Percentiles rank a stretch among this genome's conserved stretches.
These are phyloP conservation scores for Musca vetustissima DNA, from an alignment of 1,140 invertebrate species.

Conservation along the genomic window DNA sequence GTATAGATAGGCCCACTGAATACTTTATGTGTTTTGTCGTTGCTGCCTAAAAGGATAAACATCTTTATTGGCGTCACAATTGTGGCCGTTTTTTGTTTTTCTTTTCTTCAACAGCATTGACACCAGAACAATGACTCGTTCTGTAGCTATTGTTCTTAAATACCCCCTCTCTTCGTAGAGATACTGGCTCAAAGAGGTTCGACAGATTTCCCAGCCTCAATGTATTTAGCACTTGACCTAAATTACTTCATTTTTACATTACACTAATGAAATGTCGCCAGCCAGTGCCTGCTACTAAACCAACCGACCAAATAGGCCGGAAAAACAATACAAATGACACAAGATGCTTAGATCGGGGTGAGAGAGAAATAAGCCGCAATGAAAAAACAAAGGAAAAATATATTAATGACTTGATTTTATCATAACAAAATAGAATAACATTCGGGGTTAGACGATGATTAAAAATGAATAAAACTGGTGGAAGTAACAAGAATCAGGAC, in stretches of 20 bases:
- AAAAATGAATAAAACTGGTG: no score
- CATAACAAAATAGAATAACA: no score
- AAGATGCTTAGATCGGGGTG: no score
- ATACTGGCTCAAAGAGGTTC: not conserved
- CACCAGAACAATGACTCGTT: not conserved
- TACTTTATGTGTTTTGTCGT: no score
- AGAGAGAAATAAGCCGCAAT: no score
- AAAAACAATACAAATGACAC: no score
- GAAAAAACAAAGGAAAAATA: no score
- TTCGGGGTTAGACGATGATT: no score
- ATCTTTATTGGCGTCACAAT: constrained; percentile 20
- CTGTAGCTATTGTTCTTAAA: not conserved
- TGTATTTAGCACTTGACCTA: constrained; percentile 21
- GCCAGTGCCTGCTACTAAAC: not conserved
- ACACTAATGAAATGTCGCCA: constrained; percentile 16
- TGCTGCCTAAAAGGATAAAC: constrained; percentile 6
- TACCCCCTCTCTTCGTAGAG: not conserved
- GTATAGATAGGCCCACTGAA: no score
- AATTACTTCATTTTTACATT: constrained; percentile 24
- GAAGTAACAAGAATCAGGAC: no score
- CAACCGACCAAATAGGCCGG: no score
- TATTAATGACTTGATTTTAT: no score
- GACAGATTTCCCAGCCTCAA: not conserved
- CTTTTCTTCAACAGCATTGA: not conserved
- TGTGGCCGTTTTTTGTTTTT: not conserved